phyloP scores from a whole-genome alignment of 2,113 vertebrate species.

The Thunnus maccoyii region DNA sequence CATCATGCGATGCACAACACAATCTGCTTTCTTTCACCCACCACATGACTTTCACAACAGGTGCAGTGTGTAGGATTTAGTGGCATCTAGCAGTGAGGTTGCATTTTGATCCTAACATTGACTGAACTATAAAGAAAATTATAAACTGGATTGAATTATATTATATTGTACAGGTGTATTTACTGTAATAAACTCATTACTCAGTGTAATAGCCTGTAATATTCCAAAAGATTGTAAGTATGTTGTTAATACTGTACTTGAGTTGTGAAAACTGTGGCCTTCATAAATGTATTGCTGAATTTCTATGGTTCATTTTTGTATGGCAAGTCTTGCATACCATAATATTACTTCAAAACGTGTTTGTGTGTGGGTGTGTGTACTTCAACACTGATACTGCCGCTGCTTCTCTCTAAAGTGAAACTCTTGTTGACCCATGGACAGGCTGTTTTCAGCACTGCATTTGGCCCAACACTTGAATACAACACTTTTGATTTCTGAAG shows the following conservation, averaged over 20 bases:
- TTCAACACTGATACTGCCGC: neutral
- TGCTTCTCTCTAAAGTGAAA: conserved; percentile 15
- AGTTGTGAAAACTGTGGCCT: neutral
- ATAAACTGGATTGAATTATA: too few species aligned
- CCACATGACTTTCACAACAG: too few species aligned
- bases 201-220: too few species aligned
- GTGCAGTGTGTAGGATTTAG: too few species aligned
- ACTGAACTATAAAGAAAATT: too few species aligned
- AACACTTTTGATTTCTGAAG: conserved; percentile 22
- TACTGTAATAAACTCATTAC: too few species aligned
- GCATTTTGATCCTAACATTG: too few species aligned
- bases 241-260: neutral
- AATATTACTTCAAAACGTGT: neutral
- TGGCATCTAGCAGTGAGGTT: too few species aligned
- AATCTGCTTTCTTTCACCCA: too few species aligned
- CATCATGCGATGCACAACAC: too few species aligned
- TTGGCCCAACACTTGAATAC: conserved; percentile 32
- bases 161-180: too few species aligned
- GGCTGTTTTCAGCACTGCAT: conserved; percentile 17
- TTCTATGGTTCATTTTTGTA: neutral
- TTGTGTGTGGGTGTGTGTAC: conserved; percentile 21
- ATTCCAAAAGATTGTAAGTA: neutral
- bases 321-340: conserved; percentile 3
- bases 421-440: conserved; percentile 34
- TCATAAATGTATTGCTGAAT: neutral